phyloP scores from a whole-genome alignment of 23 tunicate species.

The Oikopleura albicans region DNA sequence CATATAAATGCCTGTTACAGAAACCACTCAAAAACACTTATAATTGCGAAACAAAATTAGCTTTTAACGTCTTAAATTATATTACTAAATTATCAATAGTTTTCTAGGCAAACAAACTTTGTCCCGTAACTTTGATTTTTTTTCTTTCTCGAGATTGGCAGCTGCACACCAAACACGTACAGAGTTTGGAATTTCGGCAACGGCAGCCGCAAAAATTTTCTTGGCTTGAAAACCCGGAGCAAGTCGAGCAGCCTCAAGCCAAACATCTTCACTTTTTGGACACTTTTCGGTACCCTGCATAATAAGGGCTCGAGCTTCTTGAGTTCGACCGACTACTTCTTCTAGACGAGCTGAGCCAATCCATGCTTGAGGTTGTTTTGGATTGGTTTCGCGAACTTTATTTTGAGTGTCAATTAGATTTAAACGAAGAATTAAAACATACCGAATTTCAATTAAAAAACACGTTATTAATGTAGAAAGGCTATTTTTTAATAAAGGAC shows the following conservation, averaged over 20 bases:
- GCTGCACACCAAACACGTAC: constrained; percentile 85
- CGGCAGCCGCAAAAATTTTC: constrained; percentile 73
- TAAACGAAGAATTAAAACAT: too few species aligned
- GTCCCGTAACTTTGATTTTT: too few species aligned
- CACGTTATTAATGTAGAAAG: too few species aligned
- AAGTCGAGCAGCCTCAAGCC: constrained; percentile 88
- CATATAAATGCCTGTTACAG: too few species aligned
- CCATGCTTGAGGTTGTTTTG: constrained; percentile 99
- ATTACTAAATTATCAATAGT: too few species aligned
- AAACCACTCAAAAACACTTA: too few species aligned
- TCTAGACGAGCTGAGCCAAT: constrained; percentile 91
- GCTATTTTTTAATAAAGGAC: too few species aligned
- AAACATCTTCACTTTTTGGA: constrained; percentile 93
- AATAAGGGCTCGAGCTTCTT: constrained; percentile 52
- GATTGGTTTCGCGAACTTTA: constrained; percentile 96
- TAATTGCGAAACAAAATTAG: too few species aligned
- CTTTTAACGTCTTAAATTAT: too few species aligned
- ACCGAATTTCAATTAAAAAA: too few species aligned
- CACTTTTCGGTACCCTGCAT: constrained; percentile 99
- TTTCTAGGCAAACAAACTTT: too few species aligned
- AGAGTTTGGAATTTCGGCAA: constrained; percentile 57
- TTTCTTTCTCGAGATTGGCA: constrained; percentile 58
- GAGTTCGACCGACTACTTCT: constrained; percentile 80
- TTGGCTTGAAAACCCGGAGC: constrained; percentile 71
- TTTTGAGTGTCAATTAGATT: too few species aligned